These are phyloP conservation scores for Hanleya hanleyi DNA, from an alignment of 2,888 invertebrate genomes.

Conservation along the genomic window DNA sequence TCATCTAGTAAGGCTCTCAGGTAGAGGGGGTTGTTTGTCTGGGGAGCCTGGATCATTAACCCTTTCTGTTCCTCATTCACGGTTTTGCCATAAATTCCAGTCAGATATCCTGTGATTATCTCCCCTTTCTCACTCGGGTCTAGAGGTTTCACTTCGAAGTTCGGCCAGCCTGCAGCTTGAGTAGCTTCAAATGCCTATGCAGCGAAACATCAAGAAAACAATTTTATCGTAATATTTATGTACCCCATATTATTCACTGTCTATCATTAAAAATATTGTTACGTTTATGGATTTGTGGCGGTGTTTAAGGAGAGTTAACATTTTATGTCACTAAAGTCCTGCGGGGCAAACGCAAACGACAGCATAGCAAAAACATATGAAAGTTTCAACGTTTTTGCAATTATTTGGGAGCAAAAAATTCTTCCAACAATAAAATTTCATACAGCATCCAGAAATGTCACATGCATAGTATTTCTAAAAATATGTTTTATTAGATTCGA, in stretches of 20 bases:
- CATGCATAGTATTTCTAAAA: no score
- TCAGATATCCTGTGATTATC: slow-evolving; percentile 54
- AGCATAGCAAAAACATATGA: no score
- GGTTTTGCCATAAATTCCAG: slow-evolving; percentile 57
- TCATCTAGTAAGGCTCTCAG: slow-evolving; percentile 58
- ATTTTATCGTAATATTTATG: no score
- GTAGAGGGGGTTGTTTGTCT: slow-evolving; percentile 59
- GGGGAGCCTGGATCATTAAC: slow-evolving; percentile 49
- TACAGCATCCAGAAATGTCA: no score
- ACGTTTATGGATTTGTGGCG: no score
- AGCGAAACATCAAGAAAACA: neutral
- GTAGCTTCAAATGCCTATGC: slow-evolving; percentile 53
- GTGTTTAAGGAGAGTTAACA: no score
- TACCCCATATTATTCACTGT: neutral
- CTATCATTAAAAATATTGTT: slow-evolving; percentile 3
- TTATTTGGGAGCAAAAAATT: no score
- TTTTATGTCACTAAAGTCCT: no score
- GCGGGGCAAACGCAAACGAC: no score
- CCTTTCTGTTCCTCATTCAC: slow-evolving; percentile 52
- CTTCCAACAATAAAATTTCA: no score
- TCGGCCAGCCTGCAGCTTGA: slow-evolving; percentile 42
- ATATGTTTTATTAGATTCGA: no score
- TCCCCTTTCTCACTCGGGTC: slow-evolving; percentile 48
- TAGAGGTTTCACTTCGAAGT: slow-evolving; percentile 51
- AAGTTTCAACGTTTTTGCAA: no score